Evolutionary conservation across 2,888 invertebrate genomes (phyloP), one percentile per base, ranked within the genome.

Genomic region (Ectemnius continuus): DNA sequence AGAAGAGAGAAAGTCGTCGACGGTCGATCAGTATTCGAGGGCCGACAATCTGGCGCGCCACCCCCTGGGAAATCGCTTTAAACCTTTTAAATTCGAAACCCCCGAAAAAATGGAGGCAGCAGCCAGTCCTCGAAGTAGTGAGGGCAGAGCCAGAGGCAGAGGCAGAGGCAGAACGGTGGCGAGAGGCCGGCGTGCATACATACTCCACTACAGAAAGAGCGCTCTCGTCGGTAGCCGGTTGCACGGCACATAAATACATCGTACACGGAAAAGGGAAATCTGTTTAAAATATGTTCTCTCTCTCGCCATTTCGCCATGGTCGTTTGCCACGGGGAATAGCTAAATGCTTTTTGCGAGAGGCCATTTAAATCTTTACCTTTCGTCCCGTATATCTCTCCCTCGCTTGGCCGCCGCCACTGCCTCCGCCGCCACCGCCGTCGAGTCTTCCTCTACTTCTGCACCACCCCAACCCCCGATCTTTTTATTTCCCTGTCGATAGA

Each of bases 281-380:
- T 88, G 90, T 91, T 90, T 89, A 89, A 90, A 90, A 90, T 90
- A 88, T 90, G 88, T 88, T 87, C 86, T 81, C 83, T 73, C 82
- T 75, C 80, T 70, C 73, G 79, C 87, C 88, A 86, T 90, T 89
- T 88, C 88, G 90, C 86, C 82, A 90, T 90, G 90, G 91, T 90
- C 89, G 90, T 91, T 91, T 90, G 88, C 90, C 88, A 89, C 88
- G 88, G 88, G 88, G 88, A 91, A 91, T 91, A 90, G 91, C 91
- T 90, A 91, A 90, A 91, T 91, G 91, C 91, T 91, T 90, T 91
- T 91, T 91, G 90, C 90, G 88, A 87, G 84, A 86, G 86, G 86
- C 86, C 89, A 90, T 90, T 91, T 90, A 90, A 90, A 90, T 91
- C 90, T 89, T 88, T 89, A 88, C 90, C 86, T 88, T 86, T 85